Base-by-base conservation (phyloP, 2,113 vertebrate genomes). In the Amblyornis subalaris region DNA sequence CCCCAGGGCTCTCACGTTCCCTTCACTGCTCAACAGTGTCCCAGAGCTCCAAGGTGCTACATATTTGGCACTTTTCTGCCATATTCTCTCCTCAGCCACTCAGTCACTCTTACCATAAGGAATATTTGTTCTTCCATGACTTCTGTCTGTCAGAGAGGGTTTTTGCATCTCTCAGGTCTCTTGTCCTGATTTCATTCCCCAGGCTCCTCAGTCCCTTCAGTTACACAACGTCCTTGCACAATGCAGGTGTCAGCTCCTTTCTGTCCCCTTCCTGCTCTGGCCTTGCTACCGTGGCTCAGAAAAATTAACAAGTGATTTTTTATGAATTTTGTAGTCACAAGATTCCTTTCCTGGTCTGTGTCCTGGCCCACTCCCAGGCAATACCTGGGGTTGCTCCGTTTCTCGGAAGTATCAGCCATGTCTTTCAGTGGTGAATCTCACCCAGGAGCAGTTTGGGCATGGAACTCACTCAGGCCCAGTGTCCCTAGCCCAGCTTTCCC, bases 191-290 rank as follows among this genome's bases (percentile, higher is more conserved):
- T 35, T 51, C 31, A 14, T 8, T 83, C 17, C 48, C 35, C n/a
- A 47, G 45, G n/a, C 4, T 62, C 3, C 69, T 72, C 4, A 0
- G 45, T 65, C 19, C 42, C 55, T 38, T 64, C 40, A 29, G 48
- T 53, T 24, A 9, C 11, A 15, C 26, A 6, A 10, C 0, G 1
- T 61, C 40, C 17, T 29, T 53, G 24, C 29, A 38, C n/a, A 45
- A 5, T 4, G 35, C 11, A 60, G 36, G 9, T 16, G 33, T 80
- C 64, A 15, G 12, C 60, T 15, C 11, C 16, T 47, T 53, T 65
- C 51, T 50, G 6, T 74, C 3, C 25, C 66, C 20, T 31, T 86
- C 40, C 26, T 54, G 28, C 76, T 51, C 61, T 64, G 75, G 13
- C 15, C 31, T 66, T 64, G 19, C 55, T 50, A 40, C 2, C 8